Evolutionary conservation across 1,140 invertebrate species (phyloP).

Genomic region (Zaprionus camerounensis): DNA sequence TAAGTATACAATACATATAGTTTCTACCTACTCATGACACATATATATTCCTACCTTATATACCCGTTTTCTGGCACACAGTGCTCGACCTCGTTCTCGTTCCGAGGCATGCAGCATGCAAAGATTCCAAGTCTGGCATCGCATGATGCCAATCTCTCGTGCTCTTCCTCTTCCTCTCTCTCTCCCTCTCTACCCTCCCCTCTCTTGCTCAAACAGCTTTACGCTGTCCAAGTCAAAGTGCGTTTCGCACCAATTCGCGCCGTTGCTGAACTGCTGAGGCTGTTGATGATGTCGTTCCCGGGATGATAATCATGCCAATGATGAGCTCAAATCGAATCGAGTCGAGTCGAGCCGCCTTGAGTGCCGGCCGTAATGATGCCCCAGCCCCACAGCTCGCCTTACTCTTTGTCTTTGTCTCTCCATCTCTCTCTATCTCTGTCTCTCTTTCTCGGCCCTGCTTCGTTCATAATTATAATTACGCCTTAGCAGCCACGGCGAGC

Average conservation of each 20-base stretch:
- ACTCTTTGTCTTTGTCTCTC: slow-evolving; percentile 41
- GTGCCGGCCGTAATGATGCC: slow-evolving; percentile 66
- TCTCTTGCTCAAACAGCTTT: slow-evolving; percentile 42
- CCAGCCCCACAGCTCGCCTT: slow-evolving; percentile 29
- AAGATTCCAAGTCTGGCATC: slow-evolving; percentile 31
- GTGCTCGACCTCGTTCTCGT: slow-evolving; percentile 5
- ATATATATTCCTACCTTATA: slow-evolving; percentile 2
- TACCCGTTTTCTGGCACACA: slow-evolving; percentile 4
- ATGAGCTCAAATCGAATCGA: slow-evolving; percentile 62
- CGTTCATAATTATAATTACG: slow-evolving; percentile 82
- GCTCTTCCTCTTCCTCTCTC: not conserved
- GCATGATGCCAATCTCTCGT: slow-evolving; percentile 29
- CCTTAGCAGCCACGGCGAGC: slow-evolving; percentile 31
- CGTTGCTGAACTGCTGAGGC: slow-evolving; percentile 21
- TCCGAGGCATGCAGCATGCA: slow-evolving; percentile 28
- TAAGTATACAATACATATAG: not conserved
- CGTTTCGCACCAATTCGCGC: slow-evolving; percentile 76
- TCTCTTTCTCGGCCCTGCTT: slow-evolving; percentile 28
- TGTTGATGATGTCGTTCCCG: slow-evolving; percentile 75
- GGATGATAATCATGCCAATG: slow-evolving; percentile 76
- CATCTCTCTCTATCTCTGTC: slow-evolving; percentile 4
- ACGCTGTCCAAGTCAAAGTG: slow-evolving; percentile 76
- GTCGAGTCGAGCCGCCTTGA: slow-evolving; percentile 41
- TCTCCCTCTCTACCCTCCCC: not conserved
- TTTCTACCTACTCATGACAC: slow-evolving; percentile 1